Percentiles rank a stretch among this genome's conserved stretches.
Conservation (phyloP, 2,113 vertebrate genomes). For the Zingel zingel region DNA sequence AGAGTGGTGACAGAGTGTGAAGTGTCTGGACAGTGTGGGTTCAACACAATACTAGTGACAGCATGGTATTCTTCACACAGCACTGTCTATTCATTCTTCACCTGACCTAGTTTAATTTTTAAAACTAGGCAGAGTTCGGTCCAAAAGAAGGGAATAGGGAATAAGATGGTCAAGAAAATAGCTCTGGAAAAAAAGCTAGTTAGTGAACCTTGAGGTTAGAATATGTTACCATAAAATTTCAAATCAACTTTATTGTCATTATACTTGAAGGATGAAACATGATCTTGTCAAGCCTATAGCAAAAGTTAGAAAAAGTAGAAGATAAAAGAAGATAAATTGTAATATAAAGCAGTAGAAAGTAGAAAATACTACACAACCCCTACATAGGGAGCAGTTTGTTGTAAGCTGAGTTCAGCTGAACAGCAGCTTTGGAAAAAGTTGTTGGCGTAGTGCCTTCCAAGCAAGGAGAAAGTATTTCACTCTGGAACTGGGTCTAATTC, state of each 20-base stretch:
- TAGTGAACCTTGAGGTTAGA: neutral
- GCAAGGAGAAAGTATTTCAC: neutral
- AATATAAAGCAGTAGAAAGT: neutral
- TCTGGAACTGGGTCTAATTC: neutral
- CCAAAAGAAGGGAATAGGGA: neutral
- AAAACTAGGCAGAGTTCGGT: neutral
- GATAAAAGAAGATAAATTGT: neutral
- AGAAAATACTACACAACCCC: neutral
- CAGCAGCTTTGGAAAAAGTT: neutral
- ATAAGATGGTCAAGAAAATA: neutral
- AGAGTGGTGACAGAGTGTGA: slow-evolving; percentile 47
- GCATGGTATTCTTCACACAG: slow-evolving; percentile 22
- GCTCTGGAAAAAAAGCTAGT: neutral
- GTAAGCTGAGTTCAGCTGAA: neutral
- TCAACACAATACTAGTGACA: slow-evolving; percentile 7
- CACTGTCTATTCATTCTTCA: slow-evolving; percentile 2
- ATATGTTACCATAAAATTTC: neutral
- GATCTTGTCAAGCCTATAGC: neutral
- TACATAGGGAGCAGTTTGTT: neutral
- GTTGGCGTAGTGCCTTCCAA: neutral
- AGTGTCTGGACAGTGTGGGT: neutral
- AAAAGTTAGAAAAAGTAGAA: neutral
- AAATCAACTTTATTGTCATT: neutral
- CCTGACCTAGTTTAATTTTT: neutral
- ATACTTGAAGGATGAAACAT: neutral